Evolutionary conservation across 2,113 vertebrate species (phyloP).

Genomic region (Tetrax tetrax): DNA sequence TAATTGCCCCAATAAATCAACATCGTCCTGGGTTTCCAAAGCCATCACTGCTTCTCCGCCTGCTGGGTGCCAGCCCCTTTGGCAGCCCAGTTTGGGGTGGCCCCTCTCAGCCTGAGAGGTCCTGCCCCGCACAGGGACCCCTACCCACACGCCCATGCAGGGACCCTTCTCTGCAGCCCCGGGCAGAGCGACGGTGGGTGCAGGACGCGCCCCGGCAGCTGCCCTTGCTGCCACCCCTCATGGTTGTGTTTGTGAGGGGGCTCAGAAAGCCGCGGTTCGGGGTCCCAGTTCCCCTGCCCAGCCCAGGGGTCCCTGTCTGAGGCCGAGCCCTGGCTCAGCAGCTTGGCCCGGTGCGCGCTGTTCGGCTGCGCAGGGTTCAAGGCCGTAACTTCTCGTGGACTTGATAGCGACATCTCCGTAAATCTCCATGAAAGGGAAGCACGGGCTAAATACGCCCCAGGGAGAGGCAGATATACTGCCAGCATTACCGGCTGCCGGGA

Average conservation of each 20-base stretch:
- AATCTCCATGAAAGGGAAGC: background rate
- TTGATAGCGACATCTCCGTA: rapidly evolving
- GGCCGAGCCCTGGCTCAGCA: background rate
- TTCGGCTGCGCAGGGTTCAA: background rate
- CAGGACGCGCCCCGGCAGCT: background rate
- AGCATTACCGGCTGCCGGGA: background rate
- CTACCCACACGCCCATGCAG: rapidly evolving
- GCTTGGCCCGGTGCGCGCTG: rapidly evolving
- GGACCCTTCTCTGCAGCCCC: background rate
- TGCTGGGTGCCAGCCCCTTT: background rate
- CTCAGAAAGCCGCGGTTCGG: rapidly evolving
- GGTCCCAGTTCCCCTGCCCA: rapidly evolving
- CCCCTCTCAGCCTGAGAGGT: background rate
- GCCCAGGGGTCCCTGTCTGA: too few species aligned
- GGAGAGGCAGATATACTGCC: background rate
- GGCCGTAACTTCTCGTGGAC: background rate
- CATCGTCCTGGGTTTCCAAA: background rate
- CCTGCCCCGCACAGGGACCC: rapidly evolving
- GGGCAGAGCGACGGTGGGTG: rapidly evolving
- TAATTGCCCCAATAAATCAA: background rate
- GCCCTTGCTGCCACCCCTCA: too few species aligned
- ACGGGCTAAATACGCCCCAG: background rate
- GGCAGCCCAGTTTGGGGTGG: background rate
- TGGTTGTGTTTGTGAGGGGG: rapidly evolving
- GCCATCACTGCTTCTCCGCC: rapidly evolving